These are phyloP conservation scores for Pao palembangensis DNA, from an alignment of 2,113 vertebrate genomes.

Conservation along the genomic window DNA sequence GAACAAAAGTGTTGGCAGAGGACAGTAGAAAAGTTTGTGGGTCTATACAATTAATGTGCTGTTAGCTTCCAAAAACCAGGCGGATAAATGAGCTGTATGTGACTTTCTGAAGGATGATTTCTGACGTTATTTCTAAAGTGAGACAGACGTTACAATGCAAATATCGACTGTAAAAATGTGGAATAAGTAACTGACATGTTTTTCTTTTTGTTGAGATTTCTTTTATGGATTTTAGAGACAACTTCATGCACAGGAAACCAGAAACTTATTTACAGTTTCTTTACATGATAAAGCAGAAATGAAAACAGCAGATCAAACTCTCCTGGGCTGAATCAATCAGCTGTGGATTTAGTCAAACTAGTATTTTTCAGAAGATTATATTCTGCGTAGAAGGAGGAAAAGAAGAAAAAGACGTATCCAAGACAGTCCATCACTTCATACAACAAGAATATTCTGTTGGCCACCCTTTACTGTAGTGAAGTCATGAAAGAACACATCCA, in stretches of 20 bases:
- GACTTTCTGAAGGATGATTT: not conserved
- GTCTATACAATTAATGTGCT: slow-evolving; percentile 3
- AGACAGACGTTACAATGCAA: not conserved
- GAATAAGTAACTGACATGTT: slow-evolving; percentile 21
- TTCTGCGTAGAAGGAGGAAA: not conserved
- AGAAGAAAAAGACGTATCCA: not conserved
- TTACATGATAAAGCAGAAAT: slow-evolving; percentile 22
- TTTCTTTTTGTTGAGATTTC: slow-evolving; percentile 11
- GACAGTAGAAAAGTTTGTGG: slow-evolving; percentile 38
- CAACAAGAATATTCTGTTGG: not conserved
- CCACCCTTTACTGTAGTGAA: too few relatives aligned
- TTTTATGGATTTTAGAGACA: not conserved
- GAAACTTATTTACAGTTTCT: slow-evolving; percentile 14
- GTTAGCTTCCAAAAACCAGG: not conserved
- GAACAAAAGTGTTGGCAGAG: slow-evolving; percentile 29
- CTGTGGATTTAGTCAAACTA: not conserved
- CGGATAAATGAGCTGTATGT: slow-evolving; percentile 41
- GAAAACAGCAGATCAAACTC: slow-evolving; percentile 12
- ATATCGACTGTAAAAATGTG: not conserved
- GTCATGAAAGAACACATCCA: not conserved
- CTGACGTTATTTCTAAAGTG: not conserved
- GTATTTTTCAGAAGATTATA: not conserved
- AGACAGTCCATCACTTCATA: slow-evolving; percentile 15
- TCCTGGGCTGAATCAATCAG: not conserved
- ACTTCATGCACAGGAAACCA: slow-evolving; percentile 37